phyloP scores from a whole-genome alignment of 2,797 vertebrate genomes.

The Mionectes olivaceus region DNA sequence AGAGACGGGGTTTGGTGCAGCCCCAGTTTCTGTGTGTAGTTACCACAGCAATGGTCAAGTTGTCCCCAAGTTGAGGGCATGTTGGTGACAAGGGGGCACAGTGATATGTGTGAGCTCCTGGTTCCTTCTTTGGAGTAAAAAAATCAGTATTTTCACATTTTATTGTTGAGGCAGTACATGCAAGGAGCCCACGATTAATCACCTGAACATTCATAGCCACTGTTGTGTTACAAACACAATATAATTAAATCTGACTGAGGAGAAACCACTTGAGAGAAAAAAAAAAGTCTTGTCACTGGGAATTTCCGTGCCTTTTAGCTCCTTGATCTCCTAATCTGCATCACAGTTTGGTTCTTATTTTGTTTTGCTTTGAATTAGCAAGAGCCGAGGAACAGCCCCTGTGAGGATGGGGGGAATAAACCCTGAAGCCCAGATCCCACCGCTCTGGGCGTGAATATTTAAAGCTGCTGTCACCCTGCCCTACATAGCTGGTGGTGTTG shows the following conservation, averaged over 20 bases:
- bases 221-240: neutral
- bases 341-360: neutral
- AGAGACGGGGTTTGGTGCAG: neutral
- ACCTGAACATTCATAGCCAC: neutral
- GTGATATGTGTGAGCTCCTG: neutral
- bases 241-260: neutral
- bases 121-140: neutral
- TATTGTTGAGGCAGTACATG: neutral
- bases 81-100: neutral
- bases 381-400: neutral
- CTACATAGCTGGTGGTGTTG: neutral
- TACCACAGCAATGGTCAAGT: neutral
- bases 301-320: constrained; percentile 16
- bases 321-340: constrained; percentile 44
- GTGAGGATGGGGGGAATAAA: neutral
- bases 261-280: neutral
- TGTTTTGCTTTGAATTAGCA: constrained; percentile 22
- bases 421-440: neutral
- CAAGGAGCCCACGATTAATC: neutral
- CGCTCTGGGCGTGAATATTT: constrained; percentile 10
- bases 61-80: accelerated
- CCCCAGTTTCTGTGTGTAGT: neutral
- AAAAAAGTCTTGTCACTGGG: neutral
- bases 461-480: neutral
- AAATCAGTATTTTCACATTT: neutral